Percentiles rank a stretch among this genome's conserved stretches.
Evolutionary conservation across 2,888 invertebrate genomes (phyloP).

Genomic region (Sphaerophoria rueppellii): DNA sequence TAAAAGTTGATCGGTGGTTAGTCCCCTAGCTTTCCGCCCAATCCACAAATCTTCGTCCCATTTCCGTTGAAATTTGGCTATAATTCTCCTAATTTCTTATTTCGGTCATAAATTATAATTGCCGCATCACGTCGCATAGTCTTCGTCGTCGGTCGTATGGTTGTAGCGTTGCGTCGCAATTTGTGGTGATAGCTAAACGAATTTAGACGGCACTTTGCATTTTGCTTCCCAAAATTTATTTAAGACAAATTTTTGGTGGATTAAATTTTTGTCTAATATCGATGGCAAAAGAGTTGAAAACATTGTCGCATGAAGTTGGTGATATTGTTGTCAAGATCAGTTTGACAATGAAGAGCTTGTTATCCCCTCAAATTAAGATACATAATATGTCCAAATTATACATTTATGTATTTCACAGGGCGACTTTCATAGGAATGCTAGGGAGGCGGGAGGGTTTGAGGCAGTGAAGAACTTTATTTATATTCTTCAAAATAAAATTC

Average conservation of each 20-base stretch:
- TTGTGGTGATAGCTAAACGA: no score
- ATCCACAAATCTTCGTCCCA: conserved; percentile 23
- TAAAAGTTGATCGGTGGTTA: conserved; percentile 7
- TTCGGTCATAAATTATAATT: conserved; percentile 65
- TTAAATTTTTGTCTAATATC: neutral
- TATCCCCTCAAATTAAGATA: no score
- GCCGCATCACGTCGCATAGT: conserved; percentile 31
- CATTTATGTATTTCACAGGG: no score
- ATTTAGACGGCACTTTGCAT: no score
- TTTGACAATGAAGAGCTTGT: no score
- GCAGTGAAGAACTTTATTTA: no score
- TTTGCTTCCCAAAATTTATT: conserved; percentile 23
- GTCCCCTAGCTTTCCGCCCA: neutral
- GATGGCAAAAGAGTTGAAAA: neutral
- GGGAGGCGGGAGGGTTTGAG: no score
- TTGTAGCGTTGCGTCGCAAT: no score
- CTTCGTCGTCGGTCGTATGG: neutral
- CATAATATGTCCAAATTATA: no score
- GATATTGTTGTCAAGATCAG: neutral
- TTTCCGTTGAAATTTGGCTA: conserved; percentile 61
- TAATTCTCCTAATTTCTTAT: conserved; percentile 61
- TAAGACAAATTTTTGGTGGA: conserved; percentile 41
- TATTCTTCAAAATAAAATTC: neutral
- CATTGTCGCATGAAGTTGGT: neutral
- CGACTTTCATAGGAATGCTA: neutral